Percentiles rank a stretch among this genome's conserved stretches.
Evolutionary conservation across 2,888 invertebrate genomes (phyloP).

Genomic region (Noctua fimbriata): DNA sequence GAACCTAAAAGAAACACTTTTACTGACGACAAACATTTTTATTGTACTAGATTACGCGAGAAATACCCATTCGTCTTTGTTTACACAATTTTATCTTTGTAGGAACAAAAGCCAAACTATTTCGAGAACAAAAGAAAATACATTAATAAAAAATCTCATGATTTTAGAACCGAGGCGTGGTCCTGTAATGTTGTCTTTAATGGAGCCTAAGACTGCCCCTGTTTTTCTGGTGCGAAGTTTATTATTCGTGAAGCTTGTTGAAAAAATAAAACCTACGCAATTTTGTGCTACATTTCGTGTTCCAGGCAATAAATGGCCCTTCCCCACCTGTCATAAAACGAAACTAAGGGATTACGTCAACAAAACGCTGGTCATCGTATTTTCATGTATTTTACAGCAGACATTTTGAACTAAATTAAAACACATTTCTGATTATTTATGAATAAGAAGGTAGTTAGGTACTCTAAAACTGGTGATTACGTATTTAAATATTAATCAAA

Average conservation of each 20-base stretch:
- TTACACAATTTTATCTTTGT: conserved; percentile 60
- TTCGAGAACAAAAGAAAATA: conserved; percentile 66
- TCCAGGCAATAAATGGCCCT: conserved; percentile 16
- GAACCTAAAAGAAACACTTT: conserved; percentile 46
- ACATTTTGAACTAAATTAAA: background rate
- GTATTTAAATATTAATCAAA: conserved; percentile 46
- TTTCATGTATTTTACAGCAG: background rate
- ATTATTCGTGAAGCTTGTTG: conserved; percentile 30
- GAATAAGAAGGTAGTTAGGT: background rate
- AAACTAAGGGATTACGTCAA: conserved; percentile 14
- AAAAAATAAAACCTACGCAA: conserved; percentile 30
- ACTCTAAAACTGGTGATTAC: conserved; percentile 21
- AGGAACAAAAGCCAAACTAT: conserved; percentile 67
- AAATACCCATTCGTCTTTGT: conserved; percentile 62
- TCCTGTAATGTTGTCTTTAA: conserved; percentile 55
- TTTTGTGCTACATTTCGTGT: conserved; percentile 2
- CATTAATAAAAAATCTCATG: conserved; percentile 64
- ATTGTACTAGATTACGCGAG: conserved; percentile 59
- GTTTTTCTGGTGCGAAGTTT: conserved; percentile 39
- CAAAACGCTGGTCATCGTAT: conserved; percentile 2
- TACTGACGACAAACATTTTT: conserved; percentile 55
- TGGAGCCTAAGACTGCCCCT: conserved; percentile 41
- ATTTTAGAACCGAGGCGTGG: conserved; percentile 46
- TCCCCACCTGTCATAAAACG: conserved; percentile 30
- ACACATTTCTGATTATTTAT: conserved; percentile 20